Base-by-base conservation (phyloP, 2,797 vertebrate genomes). In the Danio aesculapii region DNA sequence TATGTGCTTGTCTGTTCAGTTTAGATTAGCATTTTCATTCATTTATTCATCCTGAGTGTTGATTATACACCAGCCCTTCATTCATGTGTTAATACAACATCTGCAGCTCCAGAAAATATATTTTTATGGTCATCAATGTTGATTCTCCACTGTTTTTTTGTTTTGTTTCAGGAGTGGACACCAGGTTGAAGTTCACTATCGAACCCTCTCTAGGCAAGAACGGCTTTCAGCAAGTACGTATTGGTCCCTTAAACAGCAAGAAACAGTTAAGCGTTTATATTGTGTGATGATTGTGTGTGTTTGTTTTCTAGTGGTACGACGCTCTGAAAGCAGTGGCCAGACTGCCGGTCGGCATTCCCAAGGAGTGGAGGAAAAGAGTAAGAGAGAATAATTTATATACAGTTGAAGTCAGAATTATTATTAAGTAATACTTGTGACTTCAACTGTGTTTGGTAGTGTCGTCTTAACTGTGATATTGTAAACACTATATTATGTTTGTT, bases 351-450 rank as follows among this genome's bases (percentile, higher is more conserved):
- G 98, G 98, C 73, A 96, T 99, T 79, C 98, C 98, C 0, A 99
- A 98, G 85, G 98, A 99, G 64, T 99, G 98, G 98, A 95, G 98
- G 83, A 96, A 95, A 87, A 96, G 96, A 95, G 98, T 99, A 88
- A 66, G 89, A 49, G 47, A 12, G 47, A 49, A 30, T 30, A 1
- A 30, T 30, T 30, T 30, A 30, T 30, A 1, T 30, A 30, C 30
- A n/a, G n/a, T n/a, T n/a, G n/a, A n/a, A n/a, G n/a, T n/a, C n/a
- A n/a, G n/a, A n/a, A n/a, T n/a, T n/a, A n/a, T n/a, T n/a, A n/a
- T n/a, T n/a, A n/a, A n/a, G n/a, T n/a, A n/a, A n/a, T n/a, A n/a
- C n/a, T n/a, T n/a, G n/a, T 30, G 30, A 30, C 1, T 30, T 30
- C 30, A 30, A 3, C 5, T 55, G 4, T 50, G 19, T 70, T 30